These are phyloP conservation scores for Arctia plantaginis DNA, from an alignment of 2,888 invertebrate genomes.

Conservation along the genomic window DNA sequence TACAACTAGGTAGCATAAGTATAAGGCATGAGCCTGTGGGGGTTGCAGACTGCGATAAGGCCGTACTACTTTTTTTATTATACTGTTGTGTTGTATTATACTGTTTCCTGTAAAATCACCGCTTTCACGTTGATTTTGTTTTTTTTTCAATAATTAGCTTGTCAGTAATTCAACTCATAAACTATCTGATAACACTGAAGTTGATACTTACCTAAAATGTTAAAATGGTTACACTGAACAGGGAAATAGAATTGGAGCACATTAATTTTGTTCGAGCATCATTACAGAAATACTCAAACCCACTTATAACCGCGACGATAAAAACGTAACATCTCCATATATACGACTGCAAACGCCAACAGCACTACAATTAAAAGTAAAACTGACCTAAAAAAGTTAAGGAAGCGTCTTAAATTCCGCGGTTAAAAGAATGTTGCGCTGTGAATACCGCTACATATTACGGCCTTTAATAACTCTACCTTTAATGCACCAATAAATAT, in stretches of 20 bases:
- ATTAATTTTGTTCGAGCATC: slow-evolving; percentile 6
- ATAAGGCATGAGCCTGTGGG: too few relatives aligned
- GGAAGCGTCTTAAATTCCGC: slow-evolving; percentile 43
- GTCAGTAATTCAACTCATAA: neutral
- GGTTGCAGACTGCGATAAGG: too few relatives aligned
- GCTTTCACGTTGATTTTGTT: too few relatives aligned
- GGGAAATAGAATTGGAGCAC: neutral
- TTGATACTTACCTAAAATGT: neutral
- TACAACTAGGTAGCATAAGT: too few relatives aligned
- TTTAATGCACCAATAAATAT: slow-evolving; percentile 4
- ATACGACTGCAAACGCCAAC: neutral
- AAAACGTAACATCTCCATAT: slow-evolving; percentile 1
- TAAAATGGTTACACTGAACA: neutral
- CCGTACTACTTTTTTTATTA: too few relatives aligned
- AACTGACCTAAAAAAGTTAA: slow-evolving; percentile 42
- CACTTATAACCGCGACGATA: neutral
- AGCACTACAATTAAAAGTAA: slow-evolving; percentile 13
- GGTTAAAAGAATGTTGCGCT: slow-evolving; percentile 28
- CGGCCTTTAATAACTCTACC: neutral
- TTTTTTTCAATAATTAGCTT: neutral
- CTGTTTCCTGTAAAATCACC: too few relatives aligned
- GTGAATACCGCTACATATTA: slow-evolving; percentile 16
- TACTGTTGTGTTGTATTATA: too few relatives aligned
- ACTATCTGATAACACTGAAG: neutral
- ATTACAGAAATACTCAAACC: slow-evolving; percentile 10